Evolutionary conservation across 2,888 invertebrate species (phyloP).

Genomic region (Brachyptera putata): DNA sequence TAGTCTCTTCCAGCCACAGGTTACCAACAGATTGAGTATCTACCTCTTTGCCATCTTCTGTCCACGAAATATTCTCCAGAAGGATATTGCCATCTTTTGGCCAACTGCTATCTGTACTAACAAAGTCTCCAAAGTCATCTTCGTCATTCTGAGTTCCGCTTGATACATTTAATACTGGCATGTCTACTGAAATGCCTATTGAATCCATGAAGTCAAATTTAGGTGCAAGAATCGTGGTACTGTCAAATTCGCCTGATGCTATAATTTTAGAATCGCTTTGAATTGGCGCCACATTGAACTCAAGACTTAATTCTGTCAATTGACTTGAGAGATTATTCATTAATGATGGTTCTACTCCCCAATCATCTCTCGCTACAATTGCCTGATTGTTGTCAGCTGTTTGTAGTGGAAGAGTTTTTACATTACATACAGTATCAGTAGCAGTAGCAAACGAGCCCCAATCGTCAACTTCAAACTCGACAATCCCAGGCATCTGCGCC

Average conservation of each 20-base stretch:
- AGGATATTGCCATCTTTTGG: background rate
- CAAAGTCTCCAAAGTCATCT: constrained; percentile 36
- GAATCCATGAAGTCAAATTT: too few species aligned
- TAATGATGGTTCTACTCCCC: background rate
- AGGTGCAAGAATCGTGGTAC: too few species aligned
- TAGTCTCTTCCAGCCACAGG: constrained; percentile 39
- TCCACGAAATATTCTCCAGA: background rate
- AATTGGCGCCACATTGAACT: too few species aligned
- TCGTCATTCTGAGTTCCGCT: constrained; percentile 20
- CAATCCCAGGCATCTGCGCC: background rate
- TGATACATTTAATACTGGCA: constrained; percentile 1
- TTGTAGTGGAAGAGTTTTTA: too few species aligned
- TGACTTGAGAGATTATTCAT: background rate
- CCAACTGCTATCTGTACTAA: constrained; percentile 27
- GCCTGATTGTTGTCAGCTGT: background rate
- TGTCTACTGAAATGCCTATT: too few species aligned
- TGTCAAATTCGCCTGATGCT: too few species aligned
- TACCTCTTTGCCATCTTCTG: constrained; percentile 20
- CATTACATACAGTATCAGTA: background rate
- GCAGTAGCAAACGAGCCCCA: constrained; percentile 25
- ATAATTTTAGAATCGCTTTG: too few species aligned
- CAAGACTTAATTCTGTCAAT: background rate
- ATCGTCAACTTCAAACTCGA: constrained; percentile 25
- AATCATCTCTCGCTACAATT: background rate
- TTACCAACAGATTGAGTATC: constrained; percentile 44